These are phyloP conservation scores for Macquaria australasica DNA, from an alignment of 2,113 vertebrate genomes.

Conservation along the genomic window DNA sequence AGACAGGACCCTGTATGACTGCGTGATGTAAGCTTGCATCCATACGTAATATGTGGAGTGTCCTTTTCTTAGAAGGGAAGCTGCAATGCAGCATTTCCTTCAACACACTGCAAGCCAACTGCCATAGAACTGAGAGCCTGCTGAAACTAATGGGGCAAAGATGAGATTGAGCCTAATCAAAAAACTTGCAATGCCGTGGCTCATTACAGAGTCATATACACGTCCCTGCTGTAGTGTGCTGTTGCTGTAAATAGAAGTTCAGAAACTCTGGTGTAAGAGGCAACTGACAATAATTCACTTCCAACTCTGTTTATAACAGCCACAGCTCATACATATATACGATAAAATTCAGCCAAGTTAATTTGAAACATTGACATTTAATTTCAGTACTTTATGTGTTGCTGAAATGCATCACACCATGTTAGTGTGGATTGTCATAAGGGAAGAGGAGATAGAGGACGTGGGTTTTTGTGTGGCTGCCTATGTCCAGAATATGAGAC, in stretches of 20 bases:
- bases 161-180: conserved; percentile 47
- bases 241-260: conserved; percentile 35
- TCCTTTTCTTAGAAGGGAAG: conserved; percentile 64
- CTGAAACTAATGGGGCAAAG: conserved; percentile 62
- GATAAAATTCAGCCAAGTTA: not conserved
- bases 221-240: conserved; percentile 15
- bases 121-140: conserved; percentile 55
- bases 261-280: conserved; percentile 28
- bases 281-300: not conserved
- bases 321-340: not conserved
- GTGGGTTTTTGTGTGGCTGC: conserved; percentile 9
- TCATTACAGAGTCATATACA: conserved; percentile 51
- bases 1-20: conserved; percentile 29
- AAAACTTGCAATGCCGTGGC: conserved; percentile 33
- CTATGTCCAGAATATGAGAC: conserved; percentile 31
- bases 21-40: conserved; percentile 53
- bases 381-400: conserved; percentile 1
- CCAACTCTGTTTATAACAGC: not conserved
- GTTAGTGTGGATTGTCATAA: not conserved
- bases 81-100: conserved; percentile 86
- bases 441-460: not conserved
- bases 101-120: conserved; percentile 42
- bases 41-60: conserved; percentile 55
- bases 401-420: conserved; percentile 6
- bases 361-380: not conserved